These are phyloP conservation scores for Cheiracanthium punctorium DNA, from an alignment of 2,888 invertebrate species.

Conservation along the genomic window DNA sequence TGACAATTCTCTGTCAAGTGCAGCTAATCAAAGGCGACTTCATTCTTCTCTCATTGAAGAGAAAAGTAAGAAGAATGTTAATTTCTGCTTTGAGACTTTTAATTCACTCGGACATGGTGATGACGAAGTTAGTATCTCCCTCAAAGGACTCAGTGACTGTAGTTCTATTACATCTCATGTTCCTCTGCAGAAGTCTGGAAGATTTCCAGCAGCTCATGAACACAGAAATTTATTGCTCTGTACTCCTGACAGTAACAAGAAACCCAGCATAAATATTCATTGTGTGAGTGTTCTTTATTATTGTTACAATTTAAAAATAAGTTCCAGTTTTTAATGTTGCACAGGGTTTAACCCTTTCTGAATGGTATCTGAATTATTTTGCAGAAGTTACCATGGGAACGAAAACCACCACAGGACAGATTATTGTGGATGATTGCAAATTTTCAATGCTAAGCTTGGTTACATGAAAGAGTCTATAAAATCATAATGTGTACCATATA, in stretches of 20 bases:
- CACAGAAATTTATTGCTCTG: not conserved
- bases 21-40: not conserved
- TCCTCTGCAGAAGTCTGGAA: not conserved
- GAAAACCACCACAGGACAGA: too few relatives aligned
- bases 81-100: conserved; percentile 39
- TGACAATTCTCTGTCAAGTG: not conserved
- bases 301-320: too few relatives aligned
- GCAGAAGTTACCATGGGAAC: too few relatives aligned
- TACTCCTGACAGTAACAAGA: not conserved
- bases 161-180: not conserved
- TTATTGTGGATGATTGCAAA: too few relatives aligned
- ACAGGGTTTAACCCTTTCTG: too few relatives aligned
- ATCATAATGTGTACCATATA: too few relatives aligned
- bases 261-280: not conserved
- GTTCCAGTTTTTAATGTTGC: too few relatives aligned
- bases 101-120: not conserved
- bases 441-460: too few relatives aligned
- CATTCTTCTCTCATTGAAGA: conserved; percentile 25
- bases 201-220: not conserved
- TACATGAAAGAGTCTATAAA: too few relatives aligned
- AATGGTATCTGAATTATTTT: too few relatives aligned
- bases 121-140: not conserved
- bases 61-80: conserved; percentile 40
- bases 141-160: conserved; percentile 18
- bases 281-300: conserved; percentile 26